A percentile compares a stretch with the other conserved stretches of the same genome.
phyloP scores from a whole-genome alignment of 2,888 invertebrate genomes.

The Lycia hirtaria region DNA sequence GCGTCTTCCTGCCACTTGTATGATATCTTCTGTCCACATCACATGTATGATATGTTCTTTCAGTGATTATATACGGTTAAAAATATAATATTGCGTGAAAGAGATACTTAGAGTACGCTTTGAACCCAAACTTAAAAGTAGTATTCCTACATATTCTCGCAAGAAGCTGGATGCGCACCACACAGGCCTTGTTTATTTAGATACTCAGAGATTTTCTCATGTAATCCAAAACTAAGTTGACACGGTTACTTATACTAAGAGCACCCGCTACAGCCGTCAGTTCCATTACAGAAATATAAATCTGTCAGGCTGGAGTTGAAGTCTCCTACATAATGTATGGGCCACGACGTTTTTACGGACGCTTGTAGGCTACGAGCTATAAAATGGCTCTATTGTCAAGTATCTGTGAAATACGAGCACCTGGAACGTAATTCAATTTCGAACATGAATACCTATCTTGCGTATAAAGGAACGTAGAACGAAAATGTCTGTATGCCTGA shows the following conservation, averaged over 20 bases:
- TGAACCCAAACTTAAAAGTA: too few species aligned
- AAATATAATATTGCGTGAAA: too few species aligned
- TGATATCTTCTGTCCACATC: too few species aligned
- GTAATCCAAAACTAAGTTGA: conserved; percentile 13
- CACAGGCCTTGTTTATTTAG: neutral
- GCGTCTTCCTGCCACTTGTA: too few species aligned
- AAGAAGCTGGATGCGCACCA: neutral
- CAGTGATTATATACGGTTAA: too few species aligned
- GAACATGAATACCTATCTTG: conserved; percentile 13
- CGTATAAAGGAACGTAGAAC: conserved; percentile 7
- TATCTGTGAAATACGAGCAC: conserved; percentile 27
- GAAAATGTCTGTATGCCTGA: conserved; percentile 2
- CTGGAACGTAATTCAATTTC: conserved; percentile 29
- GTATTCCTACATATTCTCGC: too few species aligned
- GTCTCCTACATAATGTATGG: conserved; percentile 31
- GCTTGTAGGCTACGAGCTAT: conserved; percentile 20
- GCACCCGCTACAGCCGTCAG: conserved; percentile 10
- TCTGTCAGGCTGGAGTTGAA: conserved; percentile 22
- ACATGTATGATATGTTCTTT: too few species aligned
- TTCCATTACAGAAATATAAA: conserved; percentile 24
- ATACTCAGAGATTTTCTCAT: conserved; percentile 1
- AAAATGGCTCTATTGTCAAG: conserved; percentile 31
- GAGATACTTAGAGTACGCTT: too few species aligned
- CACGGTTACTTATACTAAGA: conserved; percentile 17
- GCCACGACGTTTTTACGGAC: conserved; percentile 23